Percentiles rank a stretch among this genome's conserved stretches.
These are phyloP conservation scores for Pluvialis apricaria DNA, from an alignment of 2,113 vertebrate species.

Conservation along the genomic window DNA sequence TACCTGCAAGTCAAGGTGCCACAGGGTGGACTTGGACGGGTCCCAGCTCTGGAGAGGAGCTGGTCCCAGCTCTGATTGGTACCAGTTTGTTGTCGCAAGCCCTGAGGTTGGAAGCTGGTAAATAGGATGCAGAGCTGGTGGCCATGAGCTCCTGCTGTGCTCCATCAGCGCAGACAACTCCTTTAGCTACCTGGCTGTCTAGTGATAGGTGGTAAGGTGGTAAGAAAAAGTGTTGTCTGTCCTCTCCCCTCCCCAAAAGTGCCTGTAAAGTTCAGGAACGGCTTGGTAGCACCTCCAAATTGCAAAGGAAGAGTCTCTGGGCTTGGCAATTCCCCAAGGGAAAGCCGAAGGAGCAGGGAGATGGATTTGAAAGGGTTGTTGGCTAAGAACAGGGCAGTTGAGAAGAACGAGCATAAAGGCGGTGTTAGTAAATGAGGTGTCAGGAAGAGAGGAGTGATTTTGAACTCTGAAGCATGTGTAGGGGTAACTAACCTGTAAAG, in stretches of 20 bases:
- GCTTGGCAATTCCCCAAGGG: not conserved
- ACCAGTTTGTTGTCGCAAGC: not conserved
- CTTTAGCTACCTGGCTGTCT: not conserved
- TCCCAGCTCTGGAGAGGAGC: not conserved
- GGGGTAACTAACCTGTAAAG: not conserved
- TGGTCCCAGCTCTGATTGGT: not conserved
- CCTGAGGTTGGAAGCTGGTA: not conserved
- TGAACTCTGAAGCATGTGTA: not conserved
- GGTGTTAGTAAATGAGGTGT: not conserved
- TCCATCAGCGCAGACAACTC: not conserved
- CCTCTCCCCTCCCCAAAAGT: not conserved
- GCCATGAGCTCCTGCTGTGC: not conserved
- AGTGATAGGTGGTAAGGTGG: not conserved
- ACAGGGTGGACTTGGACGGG: not conserved
- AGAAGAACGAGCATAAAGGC: accelerated
- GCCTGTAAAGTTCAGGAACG: accelerated
- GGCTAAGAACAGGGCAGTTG: not conserved
- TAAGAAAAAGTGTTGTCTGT: not conserved
- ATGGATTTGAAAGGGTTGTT: not conserved
- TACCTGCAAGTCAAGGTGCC: not conserved
- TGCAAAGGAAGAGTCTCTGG: not conserved
- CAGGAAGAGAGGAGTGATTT: not conserved
- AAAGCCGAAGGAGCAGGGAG: not conserved
- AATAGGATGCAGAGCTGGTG: not conserved
- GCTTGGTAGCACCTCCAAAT: not conserved